Base-by-base conservation (phyloP, 2,888 invertebrate genomes). In the Cistogaster globosa region DNA sequence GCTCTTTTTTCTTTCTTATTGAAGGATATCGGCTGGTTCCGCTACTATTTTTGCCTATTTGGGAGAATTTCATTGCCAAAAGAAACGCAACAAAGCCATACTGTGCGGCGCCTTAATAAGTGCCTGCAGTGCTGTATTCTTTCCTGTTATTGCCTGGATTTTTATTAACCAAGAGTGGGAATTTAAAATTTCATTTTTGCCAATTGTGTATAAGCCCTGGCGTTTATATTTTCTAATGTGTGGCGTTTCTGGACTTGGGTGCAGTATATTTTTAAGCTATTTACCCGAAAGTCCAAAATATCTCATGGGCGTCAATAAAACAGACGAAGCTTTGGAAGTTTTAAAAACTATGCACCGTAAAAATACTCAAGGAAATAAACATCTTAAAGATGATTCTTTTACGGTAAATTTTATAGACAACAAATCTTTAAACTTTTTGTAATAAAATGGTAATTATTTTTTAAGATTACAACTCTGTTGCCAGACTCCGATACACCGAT, bases 1-100 rank as follows among this genome's bases (percentile, higher is more conserved):
- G 2, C 8, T 32, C 6, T 8, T 32, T 26, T 60, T 76, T 57
- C 12, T 57, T n/a, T 45, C 32, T 32, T 51, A 53, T 71, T 79
- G 18, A 71, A 92, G 92, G 63, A 86, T 92, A 51, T 91, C 91
- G 4, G 94, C 93, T 20, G 91, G 93, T 14, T 93, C 94, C 9
- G 93, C 94, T 0, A 93, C 93, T 20, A 91, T 93, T 9, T 94
- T 93, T 87, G 93, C 93, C 6, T 94, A 93, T 87, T 90, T 93
- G 11, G 94, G 94, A 5, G 94, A 94, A 89, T 94, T 94, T 86
- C 94, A 94, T 86, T 91, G 93, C 81, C 89, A 92, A 32, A 89
- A 89, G 72, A 89, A 91, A 58, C 91, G 94, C 16, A 93, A 93
- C 20, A 93, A 92, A 87, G 92, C 90, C 0, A 89, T 92, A 16